A percentile compares a stretch with the other conserved stretches of the same genome.
Evolutionary conservation across 1,140 invertebrate genomes (phyloP).

Genomic region (Drosophila fuyamai): DNA sequence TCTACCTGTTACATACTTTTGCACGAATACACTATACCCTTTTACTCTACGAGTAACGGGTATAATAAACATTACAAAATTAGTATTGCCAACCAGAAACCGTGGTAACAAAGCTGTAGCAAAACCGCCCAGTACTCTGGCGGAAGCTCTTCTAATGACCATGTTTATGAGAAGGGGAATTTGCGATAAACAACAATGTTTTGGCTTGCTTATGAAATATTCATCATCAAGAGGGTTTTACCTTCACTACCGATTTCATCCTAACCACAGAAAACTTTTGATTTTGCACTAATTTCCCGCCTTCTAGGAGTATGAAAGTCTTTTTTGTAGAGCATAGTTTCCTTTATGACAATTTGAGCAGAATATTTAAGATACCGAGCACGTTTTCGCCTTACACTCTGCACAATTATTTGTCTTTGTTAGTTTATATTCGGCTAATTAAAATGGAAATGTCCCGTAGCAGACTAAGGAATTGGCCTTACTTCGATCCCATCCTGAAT

Average conservation of each 20-base stretch:
- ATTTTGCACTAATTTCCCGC: constrained; percentile 68
- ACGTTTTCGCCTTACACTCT: constrained; percentile 37
- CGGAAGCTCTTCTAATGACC: constrained; percentile 8
- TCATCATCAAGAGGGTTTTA: constrained; percentile 27
- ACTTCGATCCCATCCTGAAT: constrained; percentile 19
- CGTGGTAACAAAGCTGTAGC: too few species aligned
- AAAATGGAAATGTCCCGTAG: constrained; percentile 55
- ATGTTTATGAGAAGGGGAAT: constrained; percentile 17
- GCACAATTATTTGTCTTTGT: constrained; percentile 33
- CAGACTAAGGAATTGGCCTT: background rate
- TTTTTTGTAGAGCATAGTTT: constrained; percentile 5
- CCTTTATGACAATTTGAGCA: constrained; percentile 10
- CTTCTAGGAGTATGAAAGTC: constrained; percentile 6
- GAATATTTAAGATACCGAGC: constrained; percentile 34
- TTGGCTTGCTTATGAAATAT: constrained; percentile 10
- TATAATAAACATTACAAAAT: too few species aligned
- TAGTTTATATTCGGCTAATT: constrained; percentile 59
- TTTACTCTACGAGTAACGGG: too few species aligned
- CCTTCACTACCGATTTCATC: constrained; percentile 44
- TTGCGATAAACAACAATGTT: constrained; percentile 4
- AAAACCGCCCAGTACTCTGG: too few species aligned
- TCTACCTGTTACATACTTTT: too few species aligned
- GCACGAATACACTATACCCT: too few species aligned
- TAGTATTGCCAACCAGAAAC: background rate
- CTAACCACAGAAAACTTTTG: constrained; percentile 23